Evolutionary conservation across 2,797 vertebrate species (phyloP).

Genomic region (Ctenosaura bakeri): DNA sequence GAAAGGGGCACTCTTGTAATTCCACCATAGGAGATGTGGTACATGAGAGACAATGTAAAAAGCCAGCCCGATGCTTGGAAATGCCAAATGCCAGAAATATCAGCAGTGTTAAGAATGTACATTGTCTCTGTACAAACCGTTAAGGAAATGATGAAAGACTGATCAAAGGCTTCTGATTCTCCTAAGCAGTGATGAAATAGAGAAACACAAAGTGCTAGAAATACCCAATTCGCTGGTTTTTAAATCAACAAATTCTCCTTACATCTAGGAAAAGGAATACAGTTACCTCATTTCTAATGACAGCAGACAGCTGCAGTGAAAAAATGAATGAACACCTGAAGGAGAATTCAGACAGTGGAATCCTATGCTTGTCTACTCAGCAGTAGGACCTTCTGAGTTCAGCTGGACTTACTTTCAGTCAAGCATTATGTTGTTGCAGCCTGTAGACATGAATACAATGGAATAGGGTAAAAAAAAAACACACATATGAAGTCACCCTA

Average conservation of each 20-base stretch:
- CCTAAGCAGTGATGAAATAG: slow-evolving; percentile 5
- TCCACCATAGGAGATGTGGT: background rate
- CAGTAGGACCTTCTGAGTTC: background rate
- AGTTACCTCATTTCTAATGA: background rate
- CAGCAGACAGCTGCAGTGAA: background rate
- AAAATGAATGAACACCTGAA: background rate
- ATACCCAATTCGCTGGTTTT: background rate
- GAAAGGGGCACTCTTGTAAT: background rate
- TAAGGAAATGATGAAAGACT: slow-evolving; percentile 10
- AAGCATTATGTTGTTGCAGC: background rate
- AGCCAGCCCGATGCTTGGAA: background rate
- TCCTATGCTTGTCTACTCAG: background rate
- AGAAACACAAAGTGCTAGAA: background rate
- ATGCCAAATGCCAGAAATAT: slow-evolving; percentile 12
- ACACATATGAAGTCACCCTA: background rate
- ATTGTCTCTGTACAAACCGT: background rate
- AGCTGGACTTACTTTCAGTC: background rate
- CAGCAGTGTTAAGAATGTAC: background rate
- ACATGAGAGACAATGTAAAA: background rate
- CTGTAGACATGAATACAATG: background rate
- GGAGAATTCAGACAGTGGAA: background rate
- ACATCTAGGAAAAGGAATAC: background rate
- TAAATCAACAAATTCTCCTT: background rate
- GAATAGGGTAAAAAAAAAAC: background rate
- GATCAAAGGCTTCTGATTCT: background rate